Evolutionary conservation across 2,113 vertebrate genomes (phyloP), one percentile per base, ranked within the genome.

Genomic region (Pollimyrus isidori): DNA sequence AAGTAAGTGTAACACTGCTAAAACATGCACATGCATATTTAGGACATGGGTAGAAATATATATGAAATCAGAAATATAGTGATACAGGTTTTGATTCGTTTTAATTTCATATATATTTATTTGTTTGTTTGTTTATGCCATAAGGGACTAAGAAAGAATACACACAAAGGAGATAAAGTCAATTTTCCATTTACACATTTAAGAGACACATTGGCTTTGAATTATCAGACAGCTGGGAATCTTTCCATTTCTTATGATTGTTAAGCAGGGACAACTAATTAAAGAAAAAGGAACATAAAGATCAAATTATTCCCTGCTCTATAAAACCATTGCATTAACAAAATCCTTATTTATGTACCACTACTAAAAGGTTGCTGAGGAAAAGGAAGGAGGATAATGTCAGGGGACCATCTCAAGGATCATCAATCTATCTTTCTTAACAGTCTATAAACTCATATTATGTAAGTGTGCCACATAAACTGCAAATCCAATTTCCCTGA

Each of bases 311-410:
- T 87, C 19, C 53, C 30, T 23, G 52, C 86, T 26, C 39, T 46
- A 62, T 87, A 87, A 62, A 87, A 58, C 45, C 49, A 30, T 21
- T 26, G 85, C 85, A 52, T 53, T 52, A 0, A 26, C 85, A 86
- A 86, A 86, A 86, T 86, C 49, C 49, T 86, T 86, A 86, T 86
- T 86, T 86, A 86, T 86, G 49, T 52, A 48, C n/a, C 10, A 52
- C 48, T 30, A 39, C 48, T 86, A 73, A 88, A 88, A 49, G 19
- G 30, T 42, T 45, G 39, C 35, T 42, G 86, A 45, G 53, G 86
- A 58, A 58, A 42, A 58, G 50, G 86, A 42, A 23, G 30, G 52
- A 30, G 30, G 30, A 49, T 87, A 56, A 45, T 87, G 30, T 42
- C 21, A 48, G 21, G 42, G 45, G 45, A 69, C 19, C 13, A 39